Evolutionary conservation across 1,140 invertebrate genomes (phyloP), one percentile per base, ranked within the genome.

Genomic region (Contarinia nasturtii): DNA sequence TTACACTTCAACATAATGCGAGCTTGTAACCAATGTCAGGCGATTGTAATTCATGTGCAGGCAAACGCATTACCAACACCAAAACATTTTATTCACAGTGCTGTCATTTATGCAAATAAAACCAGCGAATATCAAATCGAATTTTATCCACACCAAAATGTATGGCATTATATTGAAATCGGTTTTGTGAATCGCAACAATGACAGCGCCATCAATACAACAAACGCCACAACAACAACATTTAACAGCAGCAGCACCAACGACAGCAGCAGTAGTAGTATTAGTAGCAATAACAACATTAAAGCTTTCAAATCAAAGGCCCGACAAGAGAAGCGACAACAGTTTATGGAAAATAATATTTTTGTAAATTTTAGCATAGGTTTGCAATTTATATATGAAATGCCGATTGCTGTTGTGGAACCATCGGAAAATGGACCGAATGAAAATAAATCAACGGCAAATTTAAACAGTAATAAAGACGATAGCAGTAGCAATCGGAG

Each of bases 111-210:
- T 12, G 44, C 53, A 5, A 60, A 61, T 52, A 54, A 62, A 47
- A 58, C 56, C 12, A 48, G 53, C 17, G 54, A 60, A 47, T 57
- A 57, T 19, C 49, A 53, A 14, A 55, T 60, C 47, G 53, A 57
- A 0, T 79, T 81, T 51, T 64, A 61, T 17, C 71, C 75, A 0
- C 66, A 71, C 42, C 65, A 70, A 21, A 65, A 61, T 38, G 53
- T 67, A 4, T 75, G 73, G 64, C 77, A 82, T 55, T 79, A 74
- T 52, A 61, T 73, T 2, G 54, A 63, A 19, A 50, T 76, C 12
- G 50, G 50, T 43, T 67, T 63, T 42, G 15, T 14, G 46, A 46
- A 37, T 52, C 40, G 34, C 45, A 42, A 33, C 27, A 8, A 14
- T 34, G 27, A 33, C 33, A 44, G 38, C 14, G 49, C 21, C n/a